Conservation (phyloP, 2,888 invertebrate species). For the Steinernema hermaphroditum region DNA sequence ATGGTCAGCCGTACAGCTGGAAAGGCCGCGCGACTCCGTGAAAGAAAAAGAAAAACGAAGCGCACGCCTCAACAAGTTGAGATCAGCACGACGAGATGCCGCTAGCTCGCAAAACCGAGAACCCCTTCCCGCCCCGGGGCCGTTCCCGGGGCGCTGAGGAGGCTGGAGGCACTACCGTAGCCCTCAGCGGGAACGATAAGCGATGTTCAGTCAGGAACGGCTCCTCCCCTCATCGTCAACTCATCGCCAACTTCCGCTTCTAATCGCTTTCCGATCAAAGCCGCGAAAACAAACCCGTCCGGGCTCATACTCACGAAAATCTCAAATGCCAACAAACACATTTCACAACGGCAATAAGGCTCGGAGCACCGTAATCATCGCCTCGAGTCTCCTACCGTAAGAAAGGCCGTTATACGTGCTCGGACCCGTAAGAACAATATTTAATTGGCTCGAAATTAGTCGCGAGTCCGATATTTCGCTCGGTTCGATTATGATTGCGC, state of each 20-base stretch:
- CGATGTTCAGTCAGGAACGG: background rate
- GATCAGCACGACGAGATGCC: conserved; percentile 18
- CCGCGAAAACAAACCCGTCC: conserved; percentile 17
- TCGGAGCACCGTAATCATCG: conserved; percentile 13
- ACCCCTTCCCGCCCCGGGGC: no score
- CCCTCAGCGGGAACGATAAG: no score
- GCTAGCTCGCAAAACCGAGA: background rate
- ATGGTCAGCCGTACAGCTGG: conserved; percentile 24
- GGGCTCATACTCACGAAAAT: conserved; percentile 12
- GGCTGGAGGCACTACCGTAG: no score
- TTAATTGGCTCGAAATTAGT: conserved; percentile 1
- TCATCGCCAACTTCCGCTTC: conserved; percentile 24
- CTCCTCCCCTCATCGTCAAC: background rate
- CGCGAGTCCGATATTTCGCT: background rate
- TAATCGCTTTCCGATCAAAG: conserved; percentile 17
- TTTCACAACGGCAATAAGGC: conserved; percentile 19
- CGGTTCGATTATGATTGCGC: conserved; percentile 5
- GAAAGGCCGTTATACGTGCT: background rate
- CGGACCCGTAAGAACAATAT: background rate
- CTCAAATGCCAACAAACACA: conserved; percentile 14
- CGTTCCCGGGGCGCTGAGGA: no score
- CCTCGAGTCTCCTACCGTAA: conserved; percentile 25
- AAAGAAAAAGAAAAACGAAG: background rate
- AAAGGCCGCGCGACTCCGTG: conserved; percentile 11
- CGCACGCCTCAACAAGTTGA: conserved; percentile 23